Evolutionary conservation across 1,140 invertebrate species (phyloP), one percentile per base, ranked within the genome.

Genomic region (Aculops lycopersici): DNA sequence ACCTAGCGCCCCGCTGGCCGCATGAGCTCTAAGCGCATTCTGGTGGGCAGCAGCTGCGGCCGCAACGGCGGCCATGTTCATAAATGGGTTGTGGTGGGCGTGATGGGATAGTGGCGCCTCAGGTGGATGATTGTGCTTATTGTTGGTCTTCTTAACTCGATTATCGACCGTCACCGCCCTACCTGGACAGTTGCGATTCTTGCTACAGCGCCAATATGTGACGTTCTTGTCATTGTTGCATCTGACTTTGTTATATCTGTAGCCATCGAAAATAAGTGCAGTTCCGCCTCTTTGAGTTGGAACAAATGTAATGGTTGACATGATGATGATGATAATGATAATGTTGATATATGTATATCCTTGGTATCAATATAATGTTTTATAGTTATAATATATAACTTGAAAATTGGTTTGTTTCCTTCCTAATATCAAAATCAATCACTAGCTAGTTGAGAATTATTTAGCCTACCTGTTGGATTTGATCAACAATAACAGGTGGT

Each of bases 181-280:
- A 24, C 51, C 51, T 35, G 51, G 51, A 44, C 51, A 52, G 21
- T 52, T 50, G 17, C 51, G 40, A 43, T 52, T 49, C 37, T 49
- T 43, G 35, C 44, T 46, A 46, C 49, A 51, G 21, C 51, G 47
- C 51, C 51, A 52, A 40, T 52, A 52, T 8, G 24, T 31, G 20
- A 52, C 49, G 4, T 50, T 52, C n/a, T 50, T 50, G 38, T 52
- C 51, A 41, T 50, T 50, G 38, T 50, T 50, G 45, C 51, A 49
- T 17, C 51, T 42, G 17, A 52, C 51, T 40, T 52, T 52, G 39
- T 52, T 52, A 38, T 52, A 52, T 40, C 51, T 41, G 42, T 52
- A 50, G n/a, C 51, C 51, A 41, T 52, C 50, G 43, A 48, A 51
- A 12, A 52, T 42, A 19, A 52, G 44, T 20, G 51, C 51, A 20